These are phyloP conservation scores for Reticulitermes speratus DNA, from an alignment of 1,140 invertebrate species.

Conservation along the genomic window DNA sequence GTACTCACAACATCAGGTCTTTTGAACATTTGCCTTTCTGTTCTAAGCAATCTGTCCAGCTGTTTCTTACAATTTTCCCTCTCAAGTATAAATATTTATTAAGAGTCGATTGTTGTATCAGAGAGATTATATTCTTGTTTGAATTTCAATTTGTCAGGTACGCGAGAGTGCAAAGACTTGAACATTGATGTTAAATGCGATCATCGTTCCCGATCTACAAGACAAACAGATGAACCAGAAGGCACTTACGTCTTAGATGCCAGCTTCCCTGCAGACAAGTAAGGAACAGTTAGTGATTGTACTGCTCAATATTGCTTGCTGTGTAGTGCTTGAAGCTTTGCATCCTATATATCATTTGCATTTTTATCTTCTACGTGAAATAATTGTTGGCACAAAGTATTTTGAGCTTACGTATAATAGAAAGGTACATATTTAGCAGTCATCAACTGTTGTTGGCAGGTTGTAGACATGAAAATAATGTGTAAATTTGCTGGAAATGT, in stretches of 20 bases:
- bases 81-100: too few relatives aligned
- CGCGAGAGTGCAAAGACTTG: constrained; percentile 81
- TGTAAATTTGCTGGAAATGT: too few relatives aligned
- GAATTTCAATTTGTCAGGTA: constrained; percentile 42
- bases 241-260: constrained; percentile 77
- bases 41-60: too few relatives aligned
- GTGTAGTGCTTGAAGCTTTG: background rate
- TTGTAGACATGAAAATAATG: too few relatives aligned
- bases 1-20: too few relatives aligned
- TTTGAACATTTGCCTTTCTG: too few relatives aligned
- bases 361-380: too few relatives aligned
- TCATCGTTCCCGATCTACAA: constrained; percentile 65
- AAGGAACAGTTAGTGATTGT: constrained; percentile 49
- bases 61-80: too few relatives aligned
- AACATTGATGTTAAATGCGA: constrained; percentile 89
- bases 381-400: too few relatives aligned
- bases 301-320: background rate
- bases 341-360: background rate
- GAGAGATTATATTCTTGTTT: background rate
- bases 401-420: too few relatives aligned
- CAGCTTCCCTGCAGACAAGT: constrained; percentile 78
- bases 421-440: too few relatives aligned
- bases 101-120: background rate
- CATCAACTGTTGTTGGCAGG: too few relatives aligned
- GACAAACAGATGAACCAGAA: constrained; percentile 63